Percentiles rank a stretch among this genome's conserved stretches.
These are phyloP conservation scores for Ormyrus labotus DNA, from an alignment of 2,888 invertebrate genomes.

Conservation along the genomic window DNA sequence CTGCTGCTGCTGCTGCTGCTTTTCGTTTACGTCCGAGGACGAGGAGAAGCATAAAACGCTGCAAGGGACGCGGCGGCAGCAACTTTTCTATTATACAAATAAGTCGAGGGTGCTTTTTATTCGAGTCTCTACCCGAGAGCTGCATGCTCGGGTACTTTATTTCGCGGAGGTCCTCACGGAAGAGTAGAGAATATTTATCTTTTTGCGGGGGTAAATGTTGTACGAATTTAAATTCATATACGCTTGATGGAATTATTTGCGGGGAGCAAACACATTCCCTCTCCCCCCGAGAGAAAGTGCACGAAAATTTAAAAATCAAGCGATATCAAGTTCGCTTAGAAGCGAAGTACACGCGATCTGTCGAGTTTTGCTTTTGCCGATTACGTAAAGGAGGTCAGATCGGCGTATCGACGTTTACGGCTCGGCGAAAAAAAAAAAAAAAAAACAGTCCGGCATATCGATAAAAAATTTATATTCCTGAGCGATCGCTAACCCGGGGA, in stretches of 20 bases:
- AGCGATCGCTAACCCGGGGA: neutral
- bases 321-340: too few species aligned
- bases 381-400: too few species aligned
- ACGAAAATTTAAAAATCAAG: too few species aligned
- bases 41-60: slow-evolving; percentile 3
- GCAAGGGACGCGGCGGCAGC: neutral
- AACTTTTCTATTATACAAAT: slow-evolving; percentile 27
- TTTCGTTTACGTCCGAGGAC: slow-evolving; percentile 2
- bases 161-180: neutral
- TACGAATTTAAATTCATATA: too few species aligned
- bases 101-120: neutral
- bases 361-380: too few species aligned
- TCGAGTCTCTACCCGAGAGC: neutral
- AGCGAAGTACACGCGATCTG: too few species aligned
- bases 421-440: neutral
- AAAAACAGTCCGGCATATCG: neutral
- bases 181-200: neutral
- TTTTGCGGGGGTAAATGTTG: neutral
- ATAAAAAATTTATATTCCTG: slow-evolving; percentile 22
- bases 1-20: slow-evolving; percentile 10
- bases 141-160: neutral
- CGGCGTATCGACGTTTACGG: too few species aligned
- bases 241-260: too few species aligned
- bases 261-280: too few species aligned
- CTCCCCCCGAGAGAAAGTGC: too few species aligned